Evolutionary conservation across 1,140 invertebrate species (phyloP), one percentile per base, ranked within the genome.

Genomic region (Wasmannia auropunctata): DNA sequence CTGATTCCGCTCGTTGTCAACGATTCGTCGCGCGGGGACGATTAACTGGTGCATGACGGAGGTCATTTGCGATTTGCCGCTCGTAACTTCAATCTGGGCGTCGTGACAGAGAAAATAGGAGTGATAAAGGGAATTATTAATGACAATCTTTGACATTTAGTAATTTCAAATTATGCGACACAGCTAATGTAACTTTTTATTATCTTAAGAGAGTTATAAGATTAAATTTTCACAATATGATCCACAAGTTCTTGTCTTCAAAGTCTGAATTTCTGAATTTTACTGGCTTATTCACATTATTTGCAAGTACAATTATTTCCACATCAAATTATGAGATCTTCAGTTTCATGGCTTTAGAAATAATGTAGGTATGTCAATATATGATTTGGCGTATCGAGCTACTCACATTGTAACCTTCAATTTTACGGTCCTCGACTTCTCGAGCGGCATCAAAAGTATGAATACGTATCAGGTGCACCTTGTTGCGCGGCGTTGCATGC

Each of bases 401-500:
- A 28, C 22, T 37, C 31, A 16, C n/a, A n/a, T n/a, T n/a, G n/a
- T n/a, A n/a, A n/a, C n/a, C n/a, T n/a, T n/a, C n/a, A n/a, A n/a
- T n/a, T n/a, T n/a, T n/a, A n/a, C n/a, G n/a, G n/a, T 77, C 76
- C 62, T 72, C 16, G 70, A 43, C 86, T 85, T 88, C 72, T 88
- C 87, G 58, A 88, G 51, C 56, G 69, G 63, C 74, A 76, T 69
- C 81, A 40, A 56, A 77, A 88, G 90, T 93, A 93, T 92, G 92
- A 94, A 94, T 94, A 93, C 92, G 87, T 93, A 94, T 93, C 89
- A 90, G 89, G 87, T 87, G 91, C 80, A 79, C 88, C 76, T 87
- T 86, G 92, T 92, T 91, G 91, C 86, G 77, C 85, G 88, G 89
- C 91, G 92, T 91, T 89, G 86, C 79, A 88, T 87, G 90, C 83